Evolutionary conservation across 2,113 vertebrate genomes (phyloP).

Genomic region (Anguilla japonica): DNA sequence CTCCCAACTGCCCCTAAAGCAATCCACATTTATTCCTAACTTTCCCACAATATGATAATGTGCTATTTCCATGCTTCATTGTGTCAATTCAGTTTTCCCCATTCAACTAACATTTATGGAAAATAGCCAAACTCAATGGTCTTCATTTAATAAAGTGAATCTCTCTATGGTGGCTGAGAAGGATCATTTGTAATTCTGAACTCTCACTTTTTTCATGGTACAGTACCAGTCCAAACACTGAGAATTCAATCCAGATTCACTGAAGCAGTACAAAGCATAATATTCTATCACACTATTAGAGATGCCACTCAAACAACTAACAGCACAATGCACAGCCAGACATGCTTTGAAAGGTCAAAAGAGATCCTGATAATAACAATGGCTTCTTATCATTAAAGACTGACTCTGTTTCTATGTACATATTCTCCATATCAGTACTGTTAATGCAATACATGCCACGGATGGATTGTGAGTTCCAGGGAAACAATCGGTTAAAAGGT

Average conservation of each 20-base stretch:
- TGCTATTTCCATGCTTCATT: not conserved
- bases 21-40: not conserved
- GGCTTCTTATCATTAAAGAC: not conserved
- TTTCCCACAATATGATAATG: not conserved
- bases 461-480: not conserved
- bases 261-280: slow-evolving; percentile 7
- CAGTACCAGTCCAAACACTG: slow-evolving; percentile 38
- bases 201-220: not conserved
- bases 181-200: slow-evolving; percentile 13
- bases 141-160: not conserved
- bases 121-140: not conserved
- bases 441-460: slow-evolving; percentile 8
- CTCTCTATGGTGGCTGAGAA: not conserved
- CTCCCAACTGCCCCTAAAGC: not conserved
- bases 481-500: not conserved
- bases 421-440: not conserved
- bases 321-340: slow-evolving; percentile 36
- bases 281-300: slow-evolving; percentile 31
- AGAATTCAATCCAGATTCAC: slow-evolving; percentile 26
- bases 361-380: slow-evolving; percentile 28
- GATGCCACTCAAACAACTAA: slow-evolving; percentile 32
- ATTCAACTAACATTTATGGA: slow-evolving; percentile 8
- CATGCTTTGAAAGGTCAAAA: slow-evolving; percentile 40
- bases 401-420: not conserved
- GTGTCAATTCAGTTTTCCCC: slow-evolving; percentile 9